Evolutionary conservation across 2,113 vertebrate genomes (phyloP).

Genomic region (Clarias macrocephalus): DNA sequence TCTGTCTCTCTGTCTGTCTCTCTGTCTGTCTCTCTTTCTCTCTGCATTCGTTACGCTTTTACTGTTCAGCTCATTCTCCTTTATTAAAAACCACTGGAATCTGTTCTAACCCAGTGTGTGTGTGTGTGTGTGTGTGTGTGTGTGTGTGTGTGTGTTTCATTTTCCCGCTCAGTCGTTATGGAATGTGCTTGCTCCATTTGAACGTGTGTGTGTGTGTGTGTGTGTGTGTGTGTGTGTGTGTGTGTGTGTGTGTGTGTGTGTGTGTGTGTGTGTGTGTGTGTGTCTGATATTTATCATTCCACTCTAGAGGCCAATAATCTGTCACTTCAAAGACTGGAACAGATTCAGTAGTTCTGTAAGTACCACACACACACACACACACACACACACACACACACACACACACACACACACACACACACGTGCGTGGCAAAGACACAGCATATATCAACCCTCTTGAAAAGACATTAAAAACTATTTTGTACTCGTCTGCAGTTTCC

Average conservation of each 20-base stretch:
- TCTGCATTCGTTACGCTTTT: neutral
- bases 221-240: too few species aligned
- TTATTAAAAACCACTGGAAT: slow-evolving; percentile 15
- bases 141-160: neutral
- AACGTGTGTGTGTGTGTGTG: too few species aligned
- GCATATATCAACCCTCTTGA: slow-evolving; percentile 11
- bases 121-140: neutral
- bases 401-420: slow-evolving; percentile 6
- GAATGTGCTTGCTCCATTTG: slow-evolving; percentile 8
- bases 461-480: slow-evolving; percentile 12
- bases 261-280: slow-evolving; percentile 20
- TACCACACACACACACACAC: slow-evolving; percentile 2
- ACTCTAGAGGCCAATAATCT: slow-evolving; percentile 4
- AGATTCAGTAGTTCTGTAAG: neutral
- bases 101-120: neutral
- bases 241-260: slow-evolving; percentile 14
- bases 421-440: neutral
- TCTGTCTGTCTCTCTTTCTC: neutral
- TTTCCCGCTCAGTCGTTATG: neutral
- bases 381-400: neutral
- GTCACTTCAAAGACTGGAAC: slow-evolving; percentile 21
- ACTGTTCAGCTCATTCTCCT: neutral
- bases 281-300: slow-evolving; percentile 33
- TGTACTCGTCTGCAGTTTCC: slow-evolving; percentile 18
- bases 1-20: neutral